These are phyloP conservation scores for Hydrozoanthus tunicans DNA, from an alignment of 64 coral and sea anemone genomes.

Conservation along the genomic window DNA sequence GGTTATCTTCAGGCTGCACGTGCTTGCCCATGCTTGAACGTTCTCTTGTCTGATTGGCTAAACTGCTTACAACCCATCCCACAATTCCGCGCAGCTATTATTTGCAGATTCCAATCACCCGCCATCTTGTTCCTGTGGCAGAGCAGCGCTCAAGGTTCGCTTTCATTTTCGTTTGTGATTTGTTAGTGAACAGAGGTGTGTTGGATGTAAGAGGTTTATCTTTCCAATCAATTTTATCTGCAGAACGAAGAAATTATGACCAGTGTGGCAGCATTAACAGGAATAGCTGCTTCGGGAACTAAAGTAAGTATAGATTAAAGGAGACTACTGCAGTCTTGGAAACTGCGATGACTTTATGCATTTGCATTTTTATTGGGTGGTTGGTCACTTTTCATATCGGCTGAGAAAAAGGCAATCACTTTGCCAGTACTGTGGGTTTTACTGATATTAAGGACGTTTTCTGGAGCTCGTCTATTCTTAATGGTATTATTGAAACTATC, in stretches of 20 bases:
- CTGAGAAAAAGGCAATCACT: constrained; percentile 40
- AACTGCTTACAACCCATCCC: not conserved
- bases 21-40: not conserved
- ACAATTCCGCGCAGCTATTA: constrained; percentile 22
- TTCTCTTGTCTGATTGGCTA: constrained; percentile 45
- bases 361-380: constrained; percentile 44
- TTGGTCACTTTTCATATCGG: constrained; percentile 27
- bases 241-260: constrained; percentile 70
- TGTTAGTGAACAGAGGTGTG: constrained; percentile 16
- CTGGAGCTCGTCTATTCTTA: not conserved
- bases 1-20: not conserved
- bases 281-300: constrained; percentile 62
- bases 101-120: constrained; percentile 53
- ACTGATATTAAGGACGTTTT: not conserved
- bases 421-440: not conserved
- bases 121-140: constrained; percentile 64
- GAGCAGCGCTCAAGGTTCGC: constrained; percentile 60
- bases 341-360: not conserved
- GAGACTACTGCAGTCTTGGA: not conserved
- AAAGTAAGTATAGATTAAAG: constrained; percentile 38
- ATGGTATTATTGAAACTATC: not conserved
- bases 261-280: constrained; percentile 61
- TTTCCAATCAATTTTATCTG: constrained; percentile 30
- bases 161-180: constrained; percentile 47
- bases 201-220: not conserved